Conservation (phyloP, 2,888 invertebrate genomes). For the Drosophila melanocephala region DNA sequence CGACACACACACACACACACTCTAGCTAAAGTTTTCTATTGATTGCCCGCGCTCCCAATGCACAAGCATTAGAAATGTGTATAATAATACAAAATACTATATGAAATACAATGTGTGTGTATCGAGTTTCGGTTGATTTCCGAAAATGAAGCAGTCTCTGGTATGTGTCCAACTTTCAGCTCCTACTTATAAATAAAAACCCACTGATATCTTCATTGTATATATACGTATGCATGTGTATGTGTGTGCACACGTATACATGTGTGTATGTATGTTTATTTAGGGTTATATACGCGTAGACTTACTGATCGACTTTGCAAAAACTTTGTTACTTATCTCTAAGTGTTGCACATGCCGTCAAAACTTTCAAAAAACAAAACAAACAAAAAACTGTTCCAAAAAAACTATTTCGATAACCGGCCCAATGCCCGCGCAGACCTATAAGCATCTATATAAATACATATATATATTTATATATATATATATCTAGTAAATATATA, state of each 20-base stretch:
- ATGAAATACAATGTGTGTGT: slow-evolving; percentile 14
- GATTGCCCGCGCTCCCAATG: slow-evolving; percentile 37
- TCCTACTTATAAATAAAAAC: slow-evolving; percentile 30
- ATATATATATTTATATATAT: slow-evolving; percentile 3
- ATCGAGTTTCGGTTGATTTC: slow-evolving; percentile 30
- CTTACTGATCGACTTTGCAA: slow-evolving; percentile 44
- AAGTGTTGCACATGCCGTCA: slow-evolving; percentile 78
- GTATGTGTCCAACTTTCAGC: slow-evolving; percentile 49
- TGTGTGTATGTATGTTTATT: slow-evolving; percentile 28
- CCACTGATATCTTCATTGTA: slow-evolving; percentile 50
- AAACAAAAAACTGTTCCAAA: slow-evolving; percentile 45
- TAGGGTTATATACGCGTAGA: slow-evolving; percentile 35
- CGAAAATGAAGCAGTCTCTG: slow-evolving; percentile 39
- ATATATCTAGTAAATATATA: slow-evolving; percentile 24
- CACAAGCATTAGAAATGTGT: slow-evolving; percentile 53
- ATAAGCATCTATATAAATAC: slow-evolving; percentile 28
- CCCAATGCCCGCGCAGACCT: slow-evolving; percentile 22
- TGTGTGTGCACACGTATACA: neutral
- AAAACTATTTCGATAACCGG: slow-evolving; percentile 35
- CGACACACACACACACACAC: slow-evolving; percentile 14
- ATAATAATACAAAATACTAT: slow-evolving; percentile 40
- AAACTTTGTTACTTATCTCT: slow-evolving; percentile 75
- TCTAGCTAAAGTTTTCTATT: slow-evolving; percentile 46
- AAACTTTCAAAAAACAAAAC: slow-evolving; percentile 51
- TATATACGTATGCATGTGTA: slow-evolving; percentile 19